phyloP scores from a whole-genome alignment of 2,797 vertebrate genomes.

The Malacoraja senta region DNA sequence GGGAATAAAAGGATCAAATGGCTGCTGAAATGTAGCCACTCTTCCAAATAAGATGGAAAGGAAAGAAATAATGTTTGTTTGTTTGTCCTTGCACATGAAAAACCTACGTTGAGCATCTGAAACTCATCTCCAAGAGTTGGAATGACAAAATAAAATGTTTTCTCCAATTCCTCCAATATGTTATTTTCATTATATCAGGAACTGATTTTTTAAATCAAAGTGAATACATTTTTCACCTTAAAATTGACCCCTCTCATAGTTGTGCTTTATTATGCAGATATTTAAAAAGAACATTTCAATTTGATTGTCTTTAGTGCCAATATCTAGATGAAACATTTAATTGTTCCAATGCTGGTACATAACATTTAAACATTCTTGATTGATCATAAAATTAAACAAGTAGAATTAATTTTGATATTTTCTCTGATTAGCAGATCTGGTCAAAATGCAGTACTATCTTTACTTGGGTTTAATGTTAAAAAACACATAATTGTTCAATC shows the following conservation, averaged over 20 bases:
- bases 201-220: not conserved
- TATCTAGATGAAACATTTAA: not conserved
- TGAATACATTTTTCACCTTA: not conserved
- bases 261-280: not conserved
- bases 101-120: no score
- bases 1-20: not conserved
- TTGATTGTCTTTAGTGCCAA: not conserved
- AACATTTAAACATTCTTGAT: no score
- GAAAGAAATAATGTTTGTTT: not conserved
- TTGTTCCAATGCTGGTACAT: no score
- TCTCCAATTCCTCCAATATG: not conserved
- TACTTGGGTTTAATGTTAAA: not conserved
- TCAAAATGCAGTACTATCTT: not conserved
- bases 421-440: not conserved
- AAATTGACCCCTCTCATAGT: not conserved
- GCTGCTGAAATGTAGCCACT: not conserved
- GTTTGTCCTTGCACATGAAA: no score
- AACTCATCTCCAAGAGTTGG: not conserved
- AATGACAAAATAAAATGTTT: not conserved
- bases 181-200: no score
- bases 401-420: not conserved
- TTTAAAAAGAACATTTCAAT: not conserved
- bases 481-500: not conserved
- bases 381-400: not conserved
- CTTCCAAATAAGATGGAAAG: not conserved